These are phyloP conservation scores for Ditula angustiorana DNA, from an alignment of 2,888 invertebrate species.

Conservation along the genomic window DNA sequence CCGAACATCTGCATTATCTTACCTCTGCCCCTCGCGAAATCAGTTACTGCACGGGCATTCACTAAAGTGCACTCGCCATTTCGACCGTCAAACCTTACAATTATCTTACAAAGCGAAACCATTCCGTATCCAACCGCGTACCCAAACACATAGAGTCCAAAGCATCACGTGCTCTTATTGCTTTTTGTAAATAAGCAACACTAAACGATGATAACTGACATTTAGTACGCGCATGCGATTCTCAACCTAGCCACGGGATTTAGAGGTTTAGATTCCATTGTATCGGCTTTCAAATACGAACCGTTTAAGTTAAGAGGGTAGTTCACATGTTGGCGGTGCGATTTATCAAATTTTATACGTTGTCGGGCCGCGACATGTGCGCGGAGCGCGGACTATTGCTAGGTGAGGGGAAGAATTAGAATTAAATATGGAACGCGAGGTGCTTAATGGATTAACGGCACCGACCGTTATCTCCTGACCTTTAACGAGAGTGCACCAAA, in stretches of 20 bases:
- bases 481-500: background rate
- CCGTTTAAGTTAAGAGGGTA: constrained; percentile 83
- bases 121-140: constrained; percentile 50
- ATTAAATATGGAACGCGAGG: constrained; percentile 80
- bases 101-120: constrained; percentile 50
- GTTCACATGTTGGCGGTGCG: constrained; percentile 83
- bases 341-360: constrained; percentile 85
- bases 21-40: constrained; percentile 76
- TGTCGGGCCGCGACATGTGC: constrained; percentile 80
- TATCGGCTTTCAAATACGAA: constrained; percentile 51
- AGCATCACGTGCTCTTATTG: constrained; percentile 41
- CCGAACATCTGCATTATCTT: constrained; percentile 82
- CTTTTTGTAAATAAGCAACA: constrained; percentile 51
- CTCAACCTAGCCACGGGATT: constrained; percentile 38
- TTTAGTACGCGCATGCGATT: constrained; percentile 45
- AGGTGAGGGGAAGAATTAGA: constrained; percentile 58
- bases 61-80: constrained; percentile 81
- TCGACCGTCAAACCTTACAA: constrained; percentile 73
- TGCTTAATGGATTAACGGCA: constrained; percentile 79
- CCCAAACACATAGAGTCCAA: constrained; percentile 43
- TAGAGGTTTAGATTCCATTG: constrained; percentile 51
- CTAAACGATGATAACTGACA: constrained; percentile 74
- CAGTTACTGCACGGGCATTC: constrained; percentile 76
- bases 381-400: constrained; percentile 72
- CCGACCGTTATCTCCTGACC: constrained; percentile 58